phyloP scores from a whole-genome alignment of 2,113 vertebrate species.

The Lepus timidus region DNA sequence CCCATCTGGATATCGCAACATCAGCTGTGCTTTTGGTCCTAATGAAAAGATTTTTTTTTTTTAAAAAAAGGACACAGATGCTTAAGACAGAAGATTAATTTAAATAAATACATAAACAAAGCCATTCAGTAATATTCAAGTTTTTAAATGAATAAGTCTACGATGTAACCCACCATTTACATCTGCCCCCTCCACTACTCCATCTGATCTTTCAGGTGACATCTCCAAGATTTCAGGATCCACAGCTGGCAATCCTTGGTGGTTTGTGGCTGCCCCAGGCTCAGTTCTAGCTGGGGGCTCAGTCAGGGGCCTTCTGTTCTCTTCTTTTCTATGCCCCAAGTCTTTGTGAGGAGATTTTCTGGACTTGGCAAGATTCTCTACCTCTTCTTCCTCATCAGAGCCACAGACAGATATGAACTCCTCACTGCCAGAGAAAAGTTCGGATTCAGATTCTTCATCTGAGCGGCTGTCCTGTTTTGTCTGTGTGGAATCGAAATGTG shows the following conservation, averaged over 20 bases:
- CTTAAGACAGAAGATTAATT: slow-evolving; percentile 43
- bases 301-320: slow-evolving; percentile 93
- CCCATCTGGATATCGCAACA: slow-evolving; percentile 99
- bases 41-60: slow-evolving; percentile 67
- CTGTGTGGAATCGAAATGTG: slow-evolving; percentile 95
- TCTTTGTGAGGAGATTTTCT: slow-evolving; percentile 97
- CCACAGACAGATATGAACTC: slow-evolving; percentile 98
- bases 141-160: slow-evolving; percentile 26
- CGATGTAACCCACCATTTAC: slow-evolving; percentile 90
- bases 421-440: slow-evolving; percentile 98
- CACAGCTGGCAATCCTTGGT: slow-evolving; percentile 85
- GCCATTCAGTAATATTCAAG: slow-evolving; percentile 17
- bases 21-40: slow-evolving; percentile 99
- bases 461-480: slow-evolving; percentile 93
- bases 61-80: not conserved
- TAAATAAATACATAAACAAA: slow-evolving; percentile 50
- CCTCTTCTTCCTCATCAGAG: slow-evolving; percentile 93
- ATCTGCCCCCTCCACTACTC: slow-evolving; percentile 87
- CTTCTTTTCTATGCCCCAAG: slow-evolving; percentile 95
- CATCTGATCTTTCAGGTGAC: slow-evolving; percentile 86
- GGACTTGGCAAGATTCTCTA: slow-evolving; percentile 89
- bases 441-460: slow-evolving; percentile 97
- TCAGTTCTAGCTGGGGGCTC: slow-evolving; percentile 90
- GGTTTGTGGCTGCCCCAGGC: slow-evolving; percentile 89
- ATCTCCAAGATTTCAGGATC: slow-evolving; percentile 83